phyloP scores from a whole-genome alignment of 2,113 vertebrate genomes.

The Marmota monax region DNA sequence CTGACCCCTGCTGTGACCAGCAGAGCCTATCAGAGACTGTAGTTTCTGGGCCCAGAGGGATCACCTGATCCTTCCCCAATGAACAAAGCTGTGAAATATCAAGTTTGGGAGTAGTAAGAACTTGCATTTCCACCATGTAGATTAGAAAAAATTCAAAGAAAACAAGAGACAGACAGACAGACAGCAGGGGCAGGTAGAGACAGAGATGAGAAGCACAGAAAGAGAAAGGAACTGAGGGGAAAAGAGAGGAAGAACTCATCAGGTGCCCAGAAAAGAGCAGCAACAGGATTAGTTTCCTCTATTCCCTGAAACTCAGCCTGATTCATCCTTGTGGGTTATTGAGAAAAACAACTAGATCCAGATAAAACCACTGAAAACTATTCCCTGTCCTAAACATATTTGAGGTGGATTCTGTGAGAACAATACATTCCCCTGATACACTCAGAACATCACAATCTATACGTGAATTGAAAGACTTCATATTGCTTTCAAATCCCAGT shows the following conservation, averaged over 20 bases:
- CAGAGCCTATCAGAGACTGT: rapidly evolving
- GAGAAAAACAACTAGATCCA: neutral
- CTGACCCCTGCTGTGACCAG: neutral
- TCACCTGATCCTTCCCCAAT: neutral
- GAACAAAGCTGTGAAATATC: neutral
- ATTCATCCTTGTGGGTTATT: neutral
- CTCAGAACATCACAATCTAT: neutral
- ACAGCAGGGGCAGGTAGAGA: neutral
- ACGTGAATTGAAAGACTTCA: neutral
- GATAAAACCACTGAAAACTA: neutral
- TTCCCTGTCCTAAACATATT: neutral
- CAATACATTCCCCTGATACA: neutral
- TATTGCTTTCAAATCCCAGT: conserved; percentile 42
- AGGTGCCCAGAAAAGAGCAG: neutral
- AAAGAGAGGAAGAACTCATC: rapidly evolving
- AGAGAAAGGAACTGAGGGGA: rapidly evolving
- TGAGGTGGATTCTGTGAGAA: neutral
- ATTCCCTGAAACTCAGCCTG: neutral
- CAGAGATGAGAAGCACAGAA: neutral
- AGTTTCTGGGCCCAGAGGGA: too few species aligned
- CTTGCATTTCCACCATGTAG: rapidly evolving
- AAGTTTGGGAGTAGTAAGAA: neutral
- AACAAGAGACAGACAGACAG: too few species aligned
- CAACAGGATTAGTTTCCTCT: rapidly evolving
- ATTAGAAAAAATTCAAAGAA: neutral